Evolutionary conservation across 1,140 invertebrate genomes (phyloP).

Genomic region (Halictus rubicundus): DNA sequence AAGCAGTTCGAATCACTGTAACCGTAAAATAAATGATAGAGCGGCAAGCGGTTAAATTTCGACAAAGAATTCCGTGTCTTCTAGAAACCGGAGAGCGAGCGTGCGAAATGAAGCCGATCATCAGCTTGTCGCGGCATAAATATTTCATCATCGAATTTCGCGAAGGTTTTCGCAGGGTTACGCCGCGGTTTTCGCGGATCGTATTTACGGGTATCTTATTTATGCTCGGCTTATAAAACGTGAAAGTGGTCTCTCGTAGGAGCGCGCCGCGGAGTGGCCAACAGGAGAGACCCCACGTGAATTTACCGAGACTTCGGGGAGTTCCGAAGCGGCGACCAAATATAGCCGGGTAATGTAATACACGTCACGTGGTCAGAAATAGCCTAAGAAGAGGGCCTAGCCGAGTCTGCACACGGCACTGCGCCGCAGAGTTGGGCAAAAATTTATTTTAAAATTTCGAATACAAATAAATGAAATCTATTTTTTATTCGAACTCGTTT

Average conservation of each 20-base stretch:
- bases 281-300: constrained; percentile 38
- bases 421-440: too few relatives aligned
- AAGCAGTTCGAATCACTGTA: too few relatives aligned
- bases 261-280: not conserved
- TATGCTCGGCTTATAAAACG: constrained; percentile 9
- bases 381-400: constrained; percentile 73
- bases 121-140: not conserved
- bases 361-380: constrained; percentile 78
- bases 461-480: too few relatives aligned
- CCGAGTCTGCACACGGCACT: constrained; percentile 77
- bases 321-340: constrained; percentile 71
- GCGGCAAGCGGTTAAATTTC: too few relatives aligned
- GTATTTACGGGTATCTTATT: not conserved
- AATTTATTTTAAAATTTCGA: too few relatives aligned
- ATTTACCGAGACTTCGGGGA: constrained; percentile 57
- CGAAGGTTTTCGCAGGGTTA: not conserved
- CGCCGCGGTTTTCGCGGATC: not conserved
- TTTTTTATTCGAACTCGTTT: too few relatives aligned
- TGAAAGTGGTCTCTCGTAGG: constrained; percentile 6
- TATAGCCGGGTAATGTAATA: constrained; percentile 80
- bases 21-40: too few relatives aligned
- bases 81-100: too few relatives aligned
- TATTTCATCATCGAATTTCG: too few relatives aligned
- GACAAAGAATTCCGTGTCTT: too few relatives aligned
- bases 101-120: not conserved